Evolutionary conservation across 2,888 invertebrate genomes (phyloP).

Genomic region (Stegana nigrithorax): DNA sequence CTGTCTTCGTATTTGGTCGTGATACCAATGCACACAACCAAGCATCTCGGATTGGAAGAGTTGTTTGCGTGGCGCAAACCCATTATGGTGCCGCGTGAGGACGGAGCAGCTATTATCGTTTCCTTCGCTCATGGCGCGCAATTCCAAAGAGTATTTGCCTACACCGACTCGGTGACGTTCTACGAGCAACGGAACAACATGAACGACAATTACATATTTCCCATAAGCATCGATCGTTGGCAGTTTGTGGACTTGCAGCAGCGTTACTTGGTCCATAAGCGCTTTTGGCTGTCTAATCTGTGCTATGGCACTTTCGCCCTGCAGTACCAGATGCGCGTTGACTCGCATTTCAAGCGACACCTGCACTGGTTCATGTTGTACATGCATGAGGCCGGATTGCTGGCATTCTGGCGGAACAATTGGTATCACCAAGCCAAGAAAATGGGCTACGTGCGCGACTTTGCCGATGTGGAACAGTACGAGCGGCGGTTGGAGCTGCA

Average conservation of each 20-base stretch:
- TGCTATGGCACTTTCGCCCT: conserved; percentile 47
- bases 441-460: conserved; percentile 40
- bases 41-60: conserved; percentile 11
- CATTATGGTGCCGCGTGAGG: conserved; percentile 33
- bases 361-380: conserved; percentile 38
- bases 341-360: conserved; percentile 48
- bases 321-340: conserved; percentile 47
- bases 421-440: conserved; percentile 32
- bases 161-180: conserved; percentile 24
- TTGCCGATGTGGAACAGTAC: conserved; percentile 30
- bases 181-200: conserved; percentile 31
- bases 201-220: conserved; percentile 40
- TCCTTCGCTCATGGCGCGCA: conserved; percentile 38
- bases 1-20: conserved; percentile 39
- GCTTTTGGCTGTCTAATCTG: conserved; percentile 42
- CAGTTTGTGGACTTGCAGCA: conserved; percentile 44
- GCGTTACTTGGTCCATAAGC: conserved; percentile 37
- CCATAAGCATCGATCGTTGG: conserved; percentile 47
- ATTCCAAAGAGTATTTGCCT: conserved; percentile 28
- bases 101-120: conserved; percentile 29
- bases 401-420: background rate
- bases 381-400: conserved; percentile 38
- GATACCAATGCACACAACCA: conserved; percentile 3
- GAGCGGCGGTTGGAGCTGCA: conserved; percentile 7
- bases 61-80: conserved; percentile 31